phyloP scores from a whole-genome alignment of 1,140 invertebrate genomes.

The Drosophila obscura region DNA sequence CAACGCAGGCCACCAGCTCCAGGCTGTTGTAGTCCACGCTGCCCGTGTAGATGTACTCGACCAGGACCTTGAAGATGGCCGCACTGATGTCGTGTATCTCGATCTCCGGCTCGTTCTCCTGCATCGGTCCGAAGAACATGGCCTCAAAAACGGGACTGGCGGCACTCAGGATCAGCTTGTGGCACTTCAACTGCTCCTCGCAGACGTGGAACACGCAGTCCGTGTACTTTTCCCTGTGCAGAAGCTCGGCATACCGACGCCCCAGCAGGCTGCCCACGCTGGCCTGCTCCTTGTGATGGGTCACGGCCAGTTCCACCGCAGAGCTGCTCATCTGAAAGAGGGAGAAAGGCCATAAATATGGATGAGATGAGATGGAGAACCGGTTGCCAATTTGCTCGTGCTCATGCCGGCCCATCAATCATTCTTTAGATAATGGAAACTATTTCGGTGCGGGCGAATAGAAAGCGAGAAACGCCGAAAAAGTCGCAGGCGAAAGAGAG shows the following conservation, averaged over 20 bases:
- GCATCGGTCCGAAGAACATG: constrained; percentile 89
- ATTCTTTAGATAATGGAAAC: constrained; percentile 18
- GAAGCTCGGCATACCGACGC: constrained; percentile 67
- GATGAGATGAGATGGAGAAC: constrained; percentile 29
- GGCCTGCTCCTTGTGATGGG: constrained; percentile 51
- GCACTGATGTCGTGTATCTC: constrained; percentile 78
- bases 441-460: constrained; percentile 28
- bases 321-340: constrained; percentile 51
- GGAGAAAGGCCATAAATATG: constrained; percentile 25
- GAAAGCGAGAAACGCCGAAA: constrained; percentile 26
- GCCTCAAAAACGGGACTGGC: constrained; percentile 91
- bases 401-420: constrained; percentile 10
- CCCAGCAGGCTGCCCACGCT: constrained; percentile 40
- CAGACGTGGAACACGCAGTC: constrained; percentile 78
- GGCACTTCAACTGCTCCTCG: constrained; percentile 77
- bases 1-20: constrained; percentile 71
- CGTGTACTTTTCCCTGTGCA: constrained; percentile 66
- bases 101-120: constrained; percentile 84
- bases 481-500: constrained; percentile 6
- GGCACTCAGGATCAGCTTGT: constrained; percentile 88
- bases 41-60: constrained; percentile 75
- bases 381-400: constrained; percentile 40
- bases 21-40: constrained; percentile 58
- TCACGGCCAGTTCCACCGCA: constrained; percentile 42
- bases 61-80: constrained; percentile 67